Conservation (phyloP, 2,797 vertebrate genomes). For the Chloroceryle amazona region DNA sequence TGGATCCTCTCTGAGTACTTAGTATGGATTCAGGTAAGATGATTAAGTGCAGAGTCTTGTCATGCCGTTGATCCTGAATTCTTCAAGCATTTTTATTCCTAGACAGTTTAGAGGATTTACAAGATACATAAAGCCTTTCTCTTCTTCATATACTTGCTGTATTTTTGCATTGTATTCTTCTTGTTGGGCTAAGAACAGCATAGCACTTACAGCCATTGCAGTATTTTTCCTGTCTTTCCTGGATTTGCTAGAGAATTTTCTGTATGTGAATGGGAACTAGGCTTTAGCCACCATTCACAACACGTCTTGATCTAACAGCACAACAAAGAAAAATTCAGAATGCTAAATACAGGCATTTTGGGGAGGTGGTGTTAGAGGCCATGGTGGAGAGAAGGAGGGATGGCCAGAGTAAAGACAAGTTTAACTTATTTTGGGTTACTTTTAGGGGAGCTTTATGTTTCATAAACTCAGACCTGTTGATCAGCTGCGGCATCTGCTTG, state of each 20-base stretch:
- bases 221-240: background rate
- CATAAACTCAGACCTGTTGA: constrained; percentile 96
- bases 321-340: background rate
- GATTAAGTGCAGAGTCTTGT: background rate
- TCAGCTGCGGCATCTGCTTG: constrained; percentile 94
- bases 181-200: background rate
- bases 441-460: constrained; percentile 96
- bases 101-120: background rate
- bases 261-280: background rate
- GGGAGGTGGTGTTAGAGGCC: fast-evolving
- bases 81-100: background rate
- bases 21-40: background rate
- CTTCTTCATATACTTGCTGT: background rate
- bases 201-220: background rate
- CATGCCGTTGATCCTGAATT: background rate
- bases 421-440: background rate
- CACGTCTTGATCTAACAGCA: fast-evolving
- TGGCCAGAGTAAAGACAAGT: background rate
- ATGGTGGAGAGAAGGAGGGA: too few relatives aligned
- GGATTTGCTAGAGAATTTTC: background rate
- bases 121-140: background rate
- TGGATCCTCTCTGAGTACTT: background rate
- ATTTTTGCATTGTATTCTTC: background rate
- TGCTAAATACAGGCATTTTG: background rate
- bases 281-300: background rate